phyloP scores from a whole-genome alignment of 2,797 vertebrate genomes.

The Onychomys arenicola region DNA sequence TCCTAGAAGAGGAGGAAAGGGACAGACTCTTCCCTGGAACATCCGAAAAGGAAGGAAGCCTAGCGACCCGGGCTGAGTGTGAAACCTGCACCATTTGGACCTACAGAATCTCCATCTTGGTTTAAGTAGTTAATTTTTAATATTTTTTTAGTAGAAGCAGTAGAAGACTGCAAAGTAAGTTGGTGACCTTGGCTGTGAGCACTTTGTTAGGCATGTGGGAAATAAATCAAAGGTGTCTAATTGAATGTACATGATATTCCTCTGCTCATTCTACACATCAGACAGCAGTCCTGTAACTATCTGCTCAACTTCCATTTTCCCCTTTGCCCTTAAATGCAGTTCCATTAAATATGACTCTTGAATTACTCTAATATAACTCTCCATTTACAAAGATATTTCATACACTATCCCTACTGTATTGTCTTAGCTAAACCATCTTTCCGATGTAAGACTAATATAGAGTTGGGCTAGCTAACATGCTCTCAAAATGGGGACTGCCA shows the following conservation, averaged over 20 bases:
- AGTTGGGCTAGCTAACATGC: not conserved
- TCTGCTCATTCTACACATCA: not conserved
- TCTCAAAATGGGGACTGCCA: not conserved
- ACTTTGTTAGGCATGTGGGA: not conserved
- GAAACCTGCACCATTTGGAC: not conserved
- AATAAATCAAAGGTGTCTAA: not conserved
- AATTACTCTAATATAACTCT: not conserved
- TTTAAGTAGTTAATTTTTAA: conserved; percentile 33
- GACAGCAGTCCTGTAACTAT: not conserved
- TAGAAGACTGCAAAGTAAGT: not conserved
- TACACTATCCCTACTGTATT: not conserved
- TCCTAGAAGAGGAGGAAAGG: not conserved
- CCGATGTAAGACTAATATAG: not conserved
- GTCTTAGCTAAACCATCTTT: conserved; percentile 8
- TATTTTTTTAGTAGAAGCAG: not conserved
- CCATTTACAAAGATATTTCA: not conserved
- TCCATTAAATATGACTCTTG: not conserved
- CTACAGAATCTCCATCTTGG: not conserved
- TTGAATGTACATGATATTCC: not conserved
- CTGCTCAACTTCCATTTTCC: not conserved
- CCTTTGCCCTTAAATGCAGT: not conserved
- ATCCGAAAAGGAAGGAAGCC: not conserved
- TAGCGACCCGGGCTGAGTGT: not conserved
- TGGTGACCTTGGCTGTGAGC: not conserved
- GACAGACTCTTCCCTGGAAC: not conserved